Conservation (phyloP, 2,888 invertebrate genomes). For the Melanchra persicariae region DNA sequence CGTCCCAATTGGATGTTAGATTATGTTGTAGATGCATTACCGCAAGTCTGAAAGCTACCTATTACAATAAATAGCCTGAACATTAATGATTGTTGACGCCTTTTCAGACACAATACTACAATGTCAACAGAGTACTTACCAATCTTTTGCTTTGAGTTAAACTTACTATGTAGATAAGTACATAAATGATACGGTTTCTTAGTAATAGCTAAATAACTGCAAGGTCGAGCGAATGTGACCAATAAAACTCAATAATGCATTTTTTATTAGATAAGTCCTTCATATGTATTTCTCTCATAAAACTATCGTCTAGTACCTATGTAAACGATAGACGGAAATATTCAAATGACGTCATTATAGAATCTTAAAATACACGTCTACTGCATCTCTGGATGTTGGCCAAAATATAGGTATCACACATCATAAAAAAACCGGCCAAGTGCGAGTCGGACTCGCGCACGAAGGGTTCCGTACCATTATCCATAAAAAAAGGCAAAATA, state of each 20-base stretch:
- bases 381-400: constrained; percentile 74
- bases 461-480: too few species aligned
- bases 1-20: not conserved
- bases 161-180: constrained; percentile 19
- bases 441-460: too few species aligned
- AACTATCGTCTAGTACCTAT: not conserved
- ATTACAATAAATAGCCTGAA: constrained; percentile 8
- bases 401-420: constrained; percentile 64
- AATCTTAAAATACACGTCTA: constrained; percentile 70
- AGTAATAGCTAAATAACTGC: not conserved
- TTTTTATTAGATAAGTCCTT: not conserved
- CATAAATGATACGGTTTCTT: constrained; percentile 2
- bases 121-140: not conserved
- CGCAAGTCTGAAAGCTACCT: not conserved
- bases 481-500: too few species aligned
- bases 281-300: constrained; percentile 23
- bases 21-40: not conserved
- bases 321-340: constrained; percentile 34
- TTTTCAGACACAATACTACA: not conserved
- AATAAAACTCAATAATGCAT: constrained; percentile 10
- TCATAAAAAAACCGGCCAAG: too few species aligned
- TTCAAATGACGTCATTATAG: constrained; percentile 46
- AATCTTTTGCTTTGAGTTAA: not conserved
- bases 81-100: constrained; percentile 1
- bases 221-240: not conserved